Evolutionary conservation across 2,888 invertebrate genomes (phyloP).

Genomic region (Aelia acuminata): DNA sequence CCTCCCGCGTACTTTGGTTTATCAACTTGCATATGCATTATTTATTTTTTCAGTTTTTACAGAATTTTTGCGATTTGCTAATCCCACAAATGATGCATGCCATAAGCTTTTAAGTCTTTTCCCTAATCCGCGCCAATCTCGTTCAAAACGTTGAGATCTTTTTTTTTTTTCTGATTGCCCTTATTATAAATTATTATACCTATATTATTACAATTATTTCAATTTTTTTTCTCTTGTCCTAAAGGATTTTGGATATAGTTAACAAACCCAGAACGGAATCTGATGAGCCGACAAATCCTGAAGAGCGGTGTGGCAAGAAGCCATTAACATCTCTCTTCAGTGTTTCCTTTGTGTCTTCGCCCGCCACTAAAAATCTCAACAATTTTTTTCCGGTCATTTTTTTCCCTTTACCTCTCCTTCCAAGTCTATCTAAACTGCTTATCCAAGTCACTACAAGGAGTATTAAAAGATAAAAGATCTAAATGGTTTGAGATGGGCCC

Average conservation of each 20-base stretch:
- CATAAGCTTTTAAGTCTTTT: background rate
- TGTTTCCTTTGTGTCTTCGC: constrained; percentile 8
- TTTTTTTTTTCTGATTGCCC: background rate
- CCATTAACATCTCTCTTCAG: constrained; percentile 40
- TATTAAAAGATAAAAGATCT: constrained; percentile 38
- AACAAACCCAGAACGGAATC: background rate
- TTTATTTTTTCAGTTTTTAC: too few relatives aligned
- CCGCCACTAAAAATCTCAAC: constrained; percentile 33
- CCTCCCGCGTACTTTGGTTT: too few relatives aligned
- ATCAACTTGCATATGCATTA: too few relatives aligned
- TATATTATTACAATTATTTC: background rate
- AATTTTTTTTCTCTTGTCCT: background rate
- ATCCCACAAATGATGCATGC: background rate
- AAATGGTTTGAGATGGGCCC: constrained; percentile 9
- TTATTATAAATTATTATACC: background rate
- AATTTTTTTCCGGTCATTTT: background rate
- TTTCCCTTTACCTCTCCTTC: background rate
- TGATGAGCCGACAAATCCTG: constrained; percentile 35
- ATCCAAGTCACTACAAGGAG: constrained; percentile 28
- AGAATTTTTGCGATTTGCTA: too few relatives aligned
- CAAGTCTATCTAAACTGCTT: constrained; percentile 37
- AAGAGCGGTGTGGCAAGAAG: constrained; percentile 33
- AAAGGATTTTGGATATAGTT: background rate
- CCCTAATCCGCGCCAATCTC: background rate
- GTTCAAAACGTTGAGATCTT: background rate